Conservation (phyloP, 2,888 invertebrate genomes). For the Cataglyphis livida region DNA sequence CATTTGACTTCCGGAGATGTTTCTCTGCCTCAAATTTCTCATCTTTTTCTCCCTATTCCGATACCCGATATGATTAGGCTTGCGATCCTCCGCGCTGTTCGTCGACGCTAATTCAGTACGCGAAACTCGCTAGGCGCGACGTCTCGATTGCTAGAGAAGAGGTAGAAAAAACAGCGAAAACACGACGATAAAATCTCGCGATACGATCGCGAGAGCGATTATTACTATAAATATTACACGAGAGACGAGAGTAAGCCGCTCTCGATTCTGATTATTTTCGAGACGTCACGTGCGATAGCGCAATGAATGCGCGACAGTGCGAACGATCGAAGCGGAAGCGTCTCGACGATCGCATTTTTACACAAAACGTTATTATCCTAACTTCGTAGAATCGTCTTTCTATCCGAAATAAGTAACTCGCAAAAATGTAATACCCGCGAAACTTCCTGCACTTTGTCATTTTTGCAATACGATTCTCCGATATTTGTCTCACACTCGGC, state of each 20-base stretch:
- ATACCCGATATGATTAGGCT: slow-evolving; percentile 51
- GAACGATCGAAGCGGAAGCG: slow-evolving; percentile 48
- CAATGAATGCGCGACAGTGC: slow-evolving; percentile 46
- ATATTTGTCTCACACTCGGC: slow-evolving; percentile 39
- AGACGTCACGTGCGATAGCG: slow-evolving; percentile 39
- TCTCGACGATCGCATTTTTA: slow-evolving; percentile 41
- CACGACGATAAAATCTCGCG: slow-evolving; percentile 79
- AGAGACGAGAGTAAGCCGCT: slow-evolving; percentile 45
- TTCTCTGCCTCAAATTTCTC: slow-evolving; percentile 10
- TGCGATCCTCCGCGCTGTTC: slow-evolving; percentile 24
- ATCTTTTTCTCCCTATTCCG: slow-evolving; percentile 1
- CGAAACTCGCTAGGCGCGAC: slow-evolving; percentile 50
- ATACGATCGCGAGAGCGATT: slow-evolving; percentile 64
- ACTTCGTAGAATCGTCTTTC: slow-evolving; percentile 5
- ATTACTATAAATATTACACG: slow-evolving; percentile 70
- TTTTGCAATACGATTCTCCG: slow-evolving; percentile 47
- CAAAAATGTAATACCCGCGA: slow-evolving; percentile 40
- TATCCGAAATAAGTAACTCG: slow-evolving; percentile 44
- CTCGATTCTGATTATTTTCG: slow-evolving; percentile 53
- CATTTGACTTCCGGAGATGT: slow-evolving; percentile 47
- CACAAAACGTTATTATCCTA: slow-evolving; percentile 22
- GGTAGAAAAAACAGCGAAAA: slow-evolving; percentile 84
- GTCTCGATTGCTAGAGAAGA: slow-evolving; percentile 81
- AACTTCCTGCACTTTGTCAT: slow-evolving; percentile 35
- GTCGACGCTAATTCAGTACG: slow-evolving; percentile 45